Conservation (phyloP, 2,797 vertebrate species). For the Pelobates cultripes region DNA sequence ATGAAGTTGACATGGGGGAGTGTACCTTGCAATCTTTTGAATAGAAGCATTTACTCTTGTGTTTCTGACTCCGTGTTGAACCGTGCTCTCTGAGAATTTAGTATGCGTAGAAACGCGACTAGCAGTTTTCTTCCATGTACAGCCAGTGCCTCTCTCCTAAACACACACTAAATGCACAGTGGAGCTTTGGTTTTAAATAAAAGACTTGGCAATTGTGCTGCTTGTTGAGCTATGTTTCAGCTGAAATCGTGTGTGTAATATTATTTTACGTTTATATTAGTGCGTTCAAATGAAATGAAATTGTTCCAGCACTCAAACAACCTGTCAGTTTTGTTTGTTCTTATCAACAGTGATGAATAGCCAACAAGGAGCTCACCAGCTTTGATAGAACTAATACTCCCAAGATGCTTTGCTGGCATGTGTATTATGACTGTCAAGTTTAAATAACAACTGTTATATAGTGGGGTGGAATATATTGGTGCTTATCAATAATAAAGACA, state of each 20-base stretch:
- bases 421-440: too few species aligned
- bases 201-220: neutral
- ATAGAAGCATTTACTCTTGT: conserved; percentile 19
- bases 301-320: too few species aligned
- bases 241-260: neutral
- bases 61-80: conserved; percentile 10
- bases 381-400: too few species aligned
- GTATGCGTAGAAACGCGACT: neutral
- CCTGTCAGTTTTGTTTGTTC: too few species aligned
- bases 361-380: too few species aligned
- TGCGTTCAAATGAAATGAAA: neutral
- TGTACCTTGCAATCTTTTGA: conserved; percentile 8
- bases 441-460: too few species aligned
- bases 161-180: neutral
- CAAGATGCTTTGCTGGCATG: too few species aligned
- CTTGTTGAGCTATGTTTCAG: neutral
- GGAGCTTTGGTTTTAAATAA: neutral
- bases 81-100: conserved; percentile 5
- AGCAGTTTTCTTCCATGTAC: neutral
- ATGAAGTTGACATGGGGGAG: conserved; percentile 17
- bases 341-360: too few species aligned
- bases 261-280: neutral
- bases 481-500: too few species aligned
- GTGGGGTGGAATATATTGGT: too few species aligned
- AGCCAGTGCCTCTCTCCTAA: neutral